Conservation (phyloP, 2,113 vertebrate genomes). For the Ictidomys tridecemlineatus region DNA sequence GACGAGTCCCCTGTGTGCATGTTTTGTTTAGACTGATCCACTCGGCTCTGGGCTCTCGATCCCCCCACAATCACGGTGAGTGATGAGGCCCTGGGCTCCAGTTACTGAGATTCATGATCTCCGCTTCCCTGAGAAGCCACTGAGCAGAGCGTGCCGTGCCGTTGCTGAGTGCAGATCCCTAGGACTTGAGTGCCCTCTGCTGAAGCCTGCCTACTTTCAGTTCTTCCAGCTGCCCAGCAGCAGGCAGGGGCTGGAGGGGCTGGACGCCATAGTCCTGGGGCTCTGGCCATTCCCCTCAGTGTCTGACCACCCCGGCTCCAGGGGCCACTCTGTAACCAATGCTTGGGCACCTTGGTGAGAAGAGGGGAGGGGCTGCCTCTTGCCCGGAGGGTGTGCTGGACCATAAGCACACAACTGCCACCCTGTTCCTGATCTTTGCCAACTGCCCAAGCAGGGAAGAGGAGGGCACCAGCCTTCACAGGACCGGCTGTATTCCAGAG, state of each 20-base stretch:
- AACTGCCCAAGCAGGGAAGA: not conserved
- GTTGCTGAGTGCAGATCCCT: slow-evolving; percentile 89
- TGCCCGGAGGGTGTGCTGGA: not conserved
- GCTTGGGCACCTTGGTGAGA: not conserved
- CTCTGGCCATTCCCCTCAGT: not conserved
- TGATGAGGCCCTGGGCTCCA: slow-evolving; percentile 92
- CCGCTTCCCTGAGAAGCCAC: slow-evolving; percentile 86
- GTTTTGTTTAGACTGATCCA: slow-evolving; percentile 91
- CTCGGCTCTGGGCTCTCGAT: slow-evolving; percentile 91
- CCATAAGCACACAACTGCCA: not conserved
- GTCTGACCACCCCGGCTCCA: not conserved
- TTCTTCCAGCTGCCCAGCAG: slow-evolving; percentile 72
- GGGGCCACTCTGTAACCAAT: accelerated
- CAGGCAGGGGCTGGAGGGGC: not conserved
- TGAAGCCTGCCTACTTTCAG: slow-evolving; percentile 88
- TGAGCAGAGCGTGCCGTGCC: slow-evolving; percentile 79
- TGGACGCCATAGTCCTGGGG: not conserved
- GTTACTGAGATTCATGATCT: slow-evolving; percentile 94
- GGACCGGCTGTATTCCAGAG: not conserved
- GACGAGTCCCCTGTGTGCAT: slow-evolving; percentile 90
- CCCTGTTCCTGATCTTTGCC: not conserved
- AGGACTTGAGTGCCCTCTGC: slow-evolving; percentile 95
- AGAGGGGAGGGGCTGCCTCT: not conserved
- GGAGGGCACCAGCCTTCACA: not conserved
- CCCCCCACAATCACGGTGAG: slow-evolving; percentile 92